These are phyloP conservation scores for Lynx canadensis DNA, from an alignment of 2,113 vertebrate genomes.

Conservation along the genomic window DNA sequence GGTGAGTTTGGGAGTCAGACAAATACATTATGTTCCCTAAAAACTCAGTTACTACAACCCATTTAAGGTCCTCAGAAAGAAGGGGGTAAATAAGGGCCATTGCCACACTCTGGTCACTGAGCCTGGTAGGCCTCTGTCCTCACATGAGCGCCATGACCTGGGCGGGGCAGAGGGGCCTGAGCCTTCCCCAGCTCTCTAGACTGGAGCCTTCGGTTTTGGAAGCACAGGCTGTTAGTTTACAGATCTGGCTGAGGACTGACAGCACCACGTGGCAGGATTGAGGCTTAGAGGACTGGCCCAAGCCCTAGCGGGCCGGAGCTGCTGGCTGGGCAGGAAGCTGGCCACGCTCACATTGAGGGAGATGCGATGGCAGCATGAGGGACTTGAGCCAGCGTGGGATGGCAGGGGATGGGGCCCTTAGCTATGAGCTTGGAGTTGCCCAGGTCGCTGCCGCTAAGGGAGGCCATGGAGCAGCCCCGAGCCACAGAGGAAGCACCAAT, in stretches of 20 bases:
- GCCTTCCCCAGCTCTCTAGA: too few relatives aligned
- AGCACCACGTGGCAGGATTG: accelerated
- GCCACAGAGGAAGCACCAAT: neutral
- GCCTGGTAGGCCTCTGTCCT: neutral
- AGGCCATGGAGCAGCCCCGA: neutral
- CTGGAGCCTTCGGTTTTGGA: neutral
- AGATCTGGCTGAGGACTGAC: neutral
- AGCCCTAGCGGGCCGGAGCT: neutral
- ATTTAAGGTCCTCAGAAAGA: neutral
- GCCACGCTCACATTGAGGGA: accelerated
- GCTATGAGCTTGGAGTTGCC: neutral
- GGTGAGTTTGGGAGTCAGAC: neutral
- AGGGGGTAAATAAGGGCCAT: neutral
- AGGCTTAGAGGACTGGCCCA: neutral
- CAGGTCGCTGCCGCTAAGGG: neutral
- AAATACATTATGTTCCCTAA: neutral
- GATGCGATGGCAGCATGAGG: accelerated
- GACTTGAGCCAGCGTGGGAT: too few relatives aligned
- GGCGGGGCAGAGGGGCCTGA: neutral
- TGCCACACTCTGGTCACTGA: neutral
- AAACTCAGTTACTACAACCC: neutral
- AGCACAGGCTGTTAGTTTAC: neutral
- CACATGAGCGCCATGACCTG: neutral
- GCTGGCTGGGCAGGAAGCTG: neutral
- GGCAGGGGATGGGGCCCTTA: neutral